Evolutionary conservation across 2,888 invertebrate genomes (phyloP).

Genomic region (Orthosia cruda): DNA sequence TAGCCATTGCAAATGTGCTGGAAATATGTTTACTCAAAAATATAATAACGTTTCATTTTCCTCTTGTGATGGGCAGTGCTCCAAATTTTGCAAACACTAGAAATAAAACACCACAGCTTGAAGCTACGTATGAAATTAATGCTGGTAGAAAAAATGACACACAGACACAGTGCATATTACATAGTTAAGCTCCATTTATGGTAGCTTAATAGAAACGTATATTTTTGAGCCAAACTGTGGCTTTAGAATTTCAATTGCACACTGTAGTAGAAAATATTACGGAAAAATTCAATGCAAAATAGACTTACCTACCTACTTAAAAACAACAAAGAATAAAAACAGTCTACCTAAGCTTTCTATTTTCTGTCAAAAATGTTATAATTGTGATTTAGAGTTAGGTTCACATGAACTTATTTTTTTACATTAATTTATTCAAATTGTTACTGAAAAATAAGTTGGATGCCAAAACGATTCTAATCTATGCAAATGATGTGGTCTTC

Average conservation of each 20-base stretch:
- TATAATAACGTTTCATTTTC: conserved; percentile 30
- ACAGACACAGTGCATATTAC: conserved; percentile 16
- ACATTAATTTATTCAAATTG: too few species aligned
- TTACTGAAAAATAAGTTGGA: background rate
- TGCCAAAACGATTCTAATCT: background rate
- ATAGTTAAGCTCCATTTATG: conserved; percentile 4
- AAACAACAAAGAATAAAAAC: too few species aligned
- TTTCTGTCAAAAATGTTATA: too few species aligned
- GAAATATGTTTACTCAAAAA: conserved; percentile 44
- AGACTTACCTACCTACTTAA: background rate
- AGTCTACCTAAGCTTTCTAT: too few species aligned
- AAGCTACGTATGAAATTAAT: conserved; percentile 52
- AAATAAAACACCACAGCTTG: conserved; percentile 44
- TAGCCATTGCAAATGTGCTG: conserved; percentile 23
- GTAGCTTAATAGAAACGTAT: background rate
- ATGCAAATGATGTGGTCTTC: conserved; percentile 1
- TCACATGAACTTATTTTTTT: too few species aligned
- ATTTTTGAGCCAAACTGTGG: background rate
- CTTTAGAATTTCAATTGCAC: background rate
- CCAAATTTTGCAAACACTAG: conserved; percentile 53
- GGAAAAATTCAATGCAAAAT: too few species aligned
- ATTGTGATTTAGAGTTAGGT: too few species aligned
- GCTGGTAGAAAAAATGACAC: conserved; percentile 38
- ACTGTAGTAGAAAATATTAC: background rate
- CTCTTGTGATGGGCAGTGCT: conserved; percentile 53